A percentile compares a stretch with the other conserved stretches of the same genome.
These are phyloP conservation scores for Agriotes lineatus DNA, from an alignment of 2,888 invertebrate genomes.

Conservation along the genomic window DNA sequence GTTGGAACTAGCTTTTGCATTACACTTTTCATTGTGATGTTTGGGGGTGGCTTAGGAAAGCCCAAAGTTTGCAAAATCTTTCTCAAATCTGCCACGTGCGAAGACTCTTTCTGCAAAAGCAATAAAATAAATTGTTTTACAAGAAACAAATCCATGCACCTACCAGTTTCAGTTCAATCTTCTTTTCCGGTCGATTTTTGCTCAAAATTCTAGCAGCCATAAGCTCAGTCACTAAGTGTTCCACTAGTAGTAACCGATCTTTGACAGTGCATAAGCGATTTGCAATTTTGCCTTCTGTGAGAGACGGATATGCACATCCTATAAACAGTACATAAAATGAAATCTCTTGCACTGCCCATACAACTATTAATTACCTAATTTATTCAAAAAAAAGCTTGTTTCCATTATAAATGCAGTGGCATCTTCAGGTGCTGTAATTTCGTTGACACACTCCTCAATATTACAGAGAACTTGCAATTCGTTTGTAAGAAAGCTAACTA, in stretches of 20 bases:
- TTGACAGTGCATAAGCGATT: constrained; percentile 77
- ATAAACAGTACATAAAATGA: background rate
- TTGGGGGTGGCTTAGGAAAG: constrained; percentile 89
- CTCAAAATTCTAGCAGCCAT: constrained; percentile 85
- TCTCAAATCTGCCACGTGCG: constrained; percentile 83
- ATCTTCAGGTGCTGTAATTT: constrained; percentile 80
- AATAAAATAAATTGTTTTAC: background rate
- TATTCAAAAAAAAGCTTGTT: constrained; percentile 88
- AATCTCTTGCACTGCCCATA: background rate
- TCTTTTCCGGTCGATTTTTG: constrained; percentile 75
- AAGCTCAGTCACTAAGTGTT: constrained; percentile 86
- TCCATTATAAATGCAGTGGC: constrained; percentile 85
- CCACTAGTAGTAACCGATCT: constrained; percentile 78
- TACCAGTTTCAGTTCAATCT: constrained; percentile 80
- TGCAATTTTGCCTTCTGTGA: constrained; percentile 79
- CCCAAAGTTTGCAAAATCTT: constrained; percentile 83
- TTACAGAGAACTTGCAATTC: constrained; percentile 80
- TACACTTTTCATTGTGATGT: constrained; percentile 80
- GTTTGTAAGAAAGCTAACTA: constrained; percentile 83
- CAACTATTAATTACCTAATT: constrained; percentile 69
- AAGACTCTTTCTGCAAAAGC: constrained; percentile 80
- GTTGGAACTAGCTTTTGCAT: constrained; percentile 83
- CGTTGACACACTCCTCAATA: constrained; percentile 85
- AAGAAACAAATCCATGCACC: constrained; percentile 38
- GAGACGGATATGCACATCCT: constrained; percentile 78